Evolutionary conservation across 2,888 invertebrate genomes (phyloP).

Genomic region (Sclerodermus sp.): DNA sequence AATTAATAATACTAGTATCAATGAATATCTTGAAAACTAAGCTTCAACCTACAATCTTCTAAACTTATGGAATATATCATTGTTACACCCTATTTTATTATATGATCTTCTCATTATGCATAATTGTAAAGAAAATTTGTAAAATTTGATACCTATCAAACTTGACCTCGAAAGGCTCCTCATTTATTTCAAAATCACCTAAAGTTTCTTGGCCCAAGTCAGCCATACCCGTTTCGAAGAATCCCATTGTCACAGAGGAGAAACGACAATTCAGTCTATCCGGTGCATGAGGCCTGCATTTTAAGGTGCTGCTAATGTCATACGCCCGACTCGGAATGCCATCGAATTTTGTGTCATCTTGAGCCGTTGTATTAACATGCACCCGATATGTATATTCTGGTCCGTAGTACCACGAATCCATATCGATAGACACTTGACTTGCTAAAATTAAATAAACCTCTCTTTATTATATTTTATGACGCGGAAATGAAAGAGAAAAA

Average conservation of each 20-base stretch:
- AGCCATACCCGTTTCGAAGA: constrained; percentile 17
- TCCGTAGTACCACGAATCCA: constrained; percentile 25
- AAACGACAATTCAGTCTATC: constrained; percentile 15
- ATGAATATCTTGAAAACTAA: too few species aligned
- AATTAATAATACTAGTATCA: too few species aligned
- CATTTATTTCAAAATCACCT: constrained; percentile 10
- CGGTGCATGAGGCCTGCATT: constrained; percentile 12
- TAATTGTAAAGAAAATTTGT: too few species aligned
- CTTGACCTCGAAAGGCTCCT: constrained; percentile 25
- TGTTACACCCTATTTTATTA: too few species aligned
- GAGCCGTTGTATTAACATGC: constrained; percentile 31
- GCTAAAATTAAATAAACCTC: constrained; percentile 18
- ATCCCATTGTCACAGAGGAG: constrained; percentile 27
- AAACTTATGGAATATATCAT: too few species aligned
- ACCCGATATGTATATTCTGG: constrained; percentile 35
- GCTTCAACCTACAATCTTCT: too few species aligned
- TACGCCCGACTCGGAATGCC: constrained; percentile 6
- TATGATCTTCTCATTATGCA: too few species aligned
- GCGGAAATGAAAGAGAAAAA: neutral
- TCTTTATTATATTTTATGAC: neutral
- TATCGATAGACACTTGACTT: constrained; percentile 6
- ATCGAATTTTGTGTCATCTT: constrained; percentile 34
- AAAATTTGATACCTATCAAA: constrained; percentile 18
- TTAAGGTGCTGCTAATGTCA: constrained; percentile 19
- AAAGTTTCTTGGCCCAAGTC: neutral